Conservation (phyloP, 1,140 invertebrate species). For the Homalodisca vitripennis region DNA sequence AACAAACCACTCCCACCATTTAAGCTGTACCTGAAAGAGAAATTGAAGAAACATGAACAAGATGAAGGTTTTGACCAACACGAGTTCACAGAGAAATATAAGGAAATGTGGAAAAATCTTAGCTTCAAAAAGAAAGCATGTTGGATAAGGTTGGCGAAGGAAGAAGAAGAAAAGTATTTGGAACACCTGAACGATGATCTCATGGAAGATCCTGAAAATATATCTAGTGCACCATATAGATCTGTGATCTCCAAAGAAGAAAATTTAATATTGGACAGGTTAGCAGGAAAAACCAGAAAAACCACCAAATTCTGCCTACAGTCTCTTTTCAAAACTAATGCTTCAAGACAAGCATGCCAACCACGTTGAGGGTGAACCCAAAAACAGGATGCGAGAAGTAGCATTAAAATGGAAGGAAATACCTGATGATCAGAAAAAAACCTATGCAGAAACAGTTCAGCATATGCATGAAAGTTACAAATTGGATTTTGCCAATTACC, state of each 20-base stretch:
- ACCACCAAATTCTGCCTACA: slow-evolving; percentile 51
- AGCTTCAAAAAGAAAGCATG: background rate
- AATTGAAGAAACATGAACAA: background rate
- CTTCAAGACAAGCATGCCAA: slow-evolving; percentile 41
- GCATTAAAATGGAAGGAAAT: slow-evolving; percentile 53
- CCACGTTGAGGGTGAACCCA: slow-evolving; percentile 45
- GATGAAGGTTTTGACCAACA: background rate
- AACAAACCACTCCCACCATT: too few species aligned
- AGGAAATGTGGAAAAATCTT: background rate
- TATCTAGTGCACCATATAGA: slow-evolving; percentile 33
- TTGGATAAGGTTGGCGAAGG: background rate
- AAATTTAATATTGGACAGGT: background rate
- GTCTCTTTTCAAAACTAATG: slow-evolving; percentile 52
- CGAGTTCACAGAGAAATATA: background rate
- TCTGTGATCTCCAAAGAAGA: background rate
- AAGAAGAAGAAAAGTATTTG: background rate
- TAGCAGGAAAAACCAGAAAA: slow-evolving; percentile 44
- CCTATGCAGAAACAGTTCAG: slow-evolving; percentile 46
- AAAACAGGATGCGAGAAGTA: slow-evolving; percentile 52
- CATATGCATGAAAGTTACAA: slow-evolving; percentile 49
- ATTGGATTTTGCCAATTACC: slow-evolving; percentile 50
- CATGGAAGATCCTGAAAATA: too few species aligned
- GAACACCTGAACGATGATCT: too few species aligned
- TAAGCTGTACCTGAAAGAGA: background rate
- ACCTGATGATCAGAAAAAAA: slow-evolving; percentile 47